Evolutionary conservation across 2,113 vertebrate species (phyloP).

Genomic region (Tragelaphus strepsiceros): DNA sequence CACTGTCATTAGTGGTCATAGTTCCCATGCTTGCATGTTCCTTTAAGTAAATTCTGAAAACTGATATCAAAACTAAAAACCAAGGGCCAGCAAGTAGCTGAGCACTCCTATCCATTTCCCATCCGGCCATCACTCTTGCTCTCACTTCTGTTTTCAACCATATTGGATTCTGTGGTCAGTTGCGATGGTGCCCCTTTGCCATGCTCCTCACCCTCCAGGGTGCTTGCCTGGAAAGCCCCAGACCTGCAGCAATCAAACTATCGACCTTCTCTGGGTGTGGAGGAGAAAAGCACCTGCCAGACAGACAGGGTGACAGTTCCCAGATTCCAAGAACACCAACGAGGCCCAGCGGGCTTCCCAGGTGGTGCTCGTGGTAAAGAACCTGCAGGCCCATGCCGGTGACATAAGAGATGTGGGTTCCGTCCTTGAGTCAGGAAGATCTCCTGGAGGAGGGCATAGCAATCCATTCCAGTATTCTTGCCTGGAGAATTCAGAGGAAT

Average conservation of each 20-base stretch:
- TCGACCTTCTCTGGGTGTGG: not conserved
- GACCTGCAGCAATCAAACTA: not conserved
- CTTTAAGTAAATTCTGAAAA: not conserved
- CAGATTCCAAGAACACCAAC: not conserved
- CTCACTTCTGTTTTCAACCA: not conserved
- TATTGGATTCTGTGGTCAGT: not conserved
- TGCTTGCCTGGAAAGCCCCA: not conserved
- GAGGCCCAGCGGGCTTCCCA: not conserved
- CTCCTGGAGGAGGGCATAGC: not conserved
- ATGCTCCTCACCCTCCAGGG: not conserved
- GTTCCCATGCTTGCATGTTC: not conserved
- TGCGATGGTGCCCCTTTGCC: not conserved
- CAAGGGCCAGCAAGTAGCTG: not conserved
- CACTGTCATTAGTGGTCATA: not conserved
- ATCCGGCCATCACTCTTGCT: not conserved
- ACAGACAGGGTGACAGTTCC: not conserved
- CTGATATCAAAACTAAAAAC: not conserved
- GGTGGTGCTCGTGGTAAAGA: not conserved
- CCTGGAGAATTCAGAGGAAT: not conserved
- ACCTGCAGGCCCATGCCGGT: not conserved
- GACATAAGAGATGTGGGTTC: not conserved
- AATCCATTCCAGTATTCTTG: not conserved
- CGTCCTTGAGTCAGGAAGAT: not conserved
- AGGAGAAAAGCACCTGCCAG: not conserved
- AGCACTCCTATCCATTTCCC: not conserved